Conservation (phyloP, 2,113 vertebrate species). For the Ondatra zibethicus region DNA sequence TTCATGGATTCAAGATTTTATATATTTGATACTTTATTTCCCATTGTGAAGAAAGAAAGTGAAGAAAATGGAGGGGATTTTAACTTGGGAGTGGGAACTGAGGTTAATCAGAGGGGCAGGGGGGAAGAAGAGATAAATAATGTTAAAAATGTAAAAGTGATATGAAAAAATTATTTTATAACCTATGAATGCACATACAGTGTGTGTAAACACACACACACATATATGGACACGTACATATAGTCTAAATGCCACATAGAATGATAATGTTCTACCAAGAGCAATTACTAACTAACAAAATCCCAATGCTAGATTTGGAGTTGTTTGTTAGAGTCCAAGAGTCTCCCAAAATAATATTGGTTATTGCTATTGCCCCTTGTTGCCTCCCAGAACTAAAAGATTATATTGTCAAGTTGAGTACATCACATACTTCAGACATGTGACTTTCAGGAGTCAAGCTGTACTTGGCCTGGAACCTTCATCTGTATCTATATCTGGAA, state of each 20-base stretch:
- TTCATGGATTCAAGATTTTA: not conserved
- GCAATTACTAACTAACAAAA: not conserved
- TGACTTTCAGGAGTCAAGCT: too few species aligned
- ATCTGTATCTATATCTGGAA: not conserved
- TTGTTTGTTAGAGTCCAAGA: not conserved
- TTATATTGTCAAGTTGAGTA: not conserved
- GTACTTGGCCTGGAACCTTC: not conserved
- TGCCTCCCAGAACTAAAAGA: too few species aligned
- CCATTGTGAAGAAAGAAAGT: not conserved
- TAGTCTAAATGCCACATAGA: not conserved
- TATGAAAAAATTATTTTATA: not conserved
- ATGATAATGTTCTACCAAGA: not conserved
- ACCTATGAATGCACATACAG: not conserved
- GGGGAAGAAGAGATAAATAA: not conserved
- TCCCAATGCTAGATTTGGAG: not conserved
- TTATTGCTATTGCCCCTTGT: not conserved
- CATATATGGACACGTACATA: not conserved
- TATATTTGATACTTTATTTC: not conserved
- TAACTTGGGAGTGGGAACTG: not conserved
- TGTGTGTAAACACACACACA: not conserved
- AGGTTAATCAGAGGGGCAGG: not conserved
- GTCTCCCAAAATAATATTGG: not conserved
- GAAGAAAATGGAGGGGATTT: not conserved
- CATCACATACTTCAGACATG: not conserved
- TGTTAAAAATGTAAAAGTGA: not conserved